Base-by-base conservation (phyloP, 1,140 invertebrate species). In the Fopius arisanus region DNA sequence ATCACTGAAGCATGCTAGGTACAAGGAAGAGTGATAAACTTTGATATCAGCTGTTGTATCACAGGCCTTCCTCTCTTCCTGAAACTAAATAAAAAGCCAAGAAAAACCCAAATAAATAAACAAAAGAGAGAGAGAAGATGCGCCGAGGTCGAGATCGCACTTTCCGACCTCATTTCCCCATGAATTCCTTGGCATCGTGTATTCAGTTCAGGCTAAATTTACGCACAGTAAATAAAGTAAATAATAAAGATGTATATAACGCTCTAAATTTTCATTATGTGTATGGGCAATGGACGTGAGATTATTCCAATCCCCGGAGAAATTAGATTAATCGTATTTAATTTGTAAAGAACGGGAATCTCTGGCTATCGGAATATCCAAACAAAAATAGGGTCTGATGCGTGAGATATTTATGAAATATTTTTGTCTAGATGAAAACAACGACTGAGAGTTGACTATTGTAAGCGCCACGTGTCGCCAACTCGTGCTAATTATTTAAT, bases 161-260 rank as follows among this genome's bases (percentile, higher is more conserved):
- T 51, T 51, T 51, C 43, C 43, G 43, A 51, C 43, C 43, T 51
- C 43, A 51, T 51, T 51, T 51, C 43, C 43, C 43, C 19, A 21
- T 51, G 43, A 51, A 51, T 51, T 51, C 43, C 43, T 51, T 51
- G 43, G 43, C 43, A 51, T 51, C 43, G 43, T 19, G 19, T 19
- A 51, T 51, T 51, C 43, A 51, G 43, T 51, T 51, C 43, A 51
- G 19, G 7, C 19, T 51, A 51, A 51, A 51, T 51, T 51, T 51
- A 51, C n/a, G 7, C 43, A 51, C n/a, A 51, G 43, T 51, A 51
- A 51, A 51, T 51, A 51, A 51, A 51, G 43, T 51, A 51, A 51
- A 51, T 51, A 51, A 51, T 51, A 51, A 51, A 51, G 33, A 51
- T 16, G 7, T 51, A 51, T 21, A 51, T 51, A 51, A 19, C 19